Evolutionary conservation across 1,140 invertebrate genomes (phyloP), one percentile per base, ranked within the genome.

Genomic region (Metaphire vulgaris): DNA sequence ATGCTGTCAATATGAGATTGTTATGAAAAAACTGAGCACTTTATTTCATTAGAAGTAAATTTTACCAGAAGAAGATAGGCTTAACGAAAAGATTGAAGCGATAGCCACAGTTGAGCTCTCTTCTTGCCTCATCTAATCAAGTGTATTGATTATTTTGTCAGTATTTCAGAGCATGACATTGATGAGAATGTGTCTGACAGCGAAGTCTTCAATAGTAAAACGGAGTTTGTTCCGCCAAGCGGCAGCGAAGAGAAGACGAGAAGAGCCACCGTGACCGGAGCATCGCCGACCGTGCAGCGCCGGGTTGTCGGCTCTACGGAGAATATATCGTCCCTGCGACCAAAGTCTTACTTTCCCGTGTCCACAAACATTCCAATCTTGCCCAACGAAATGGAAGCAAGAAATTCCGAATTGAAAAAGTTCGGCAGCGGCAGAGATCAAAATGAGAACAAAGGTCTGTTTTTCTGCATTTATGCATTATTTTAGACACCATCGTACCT

Each of bases 211-310:
- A 78, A 76, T 82, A 26, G 83, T 56, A 21, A 21, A 74, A 80
- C 76, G 41, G 34, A 78, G 29, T 80, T 93, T 78, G 93, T 92
- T 81, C 89, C 92, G 30, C 89, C 91, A 0, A 92, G 92, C 83
- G 92, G 92, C 30, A 88, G 91, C 56, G 89, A 90, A 30, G 85
- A 89, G 71, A 90, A 93, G 28, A 92, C 93, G 84, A 88, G 94
- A 15, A 87, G 94, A 31, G 93, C 94, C 71, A 95, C 93, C 2
- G 93, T 96, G 79, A 93, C 93, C 79, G 93, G 94, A 6, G 92
- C 91, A 69, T 92, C 90, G 78, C 91, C 92, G 21, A 90, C 89
- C 1, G 87, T 89, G 66, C 90, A 90, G 76, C 85, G 89, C 73
- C 89, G 72, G 1, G n/a, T 67, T 21, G 74, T 66, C 1, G 71